Evolutionary conservation across 35 echinoderm and acorn worm genomes (phyloP).

Genomic region (Chiridota heheva): DNA sequence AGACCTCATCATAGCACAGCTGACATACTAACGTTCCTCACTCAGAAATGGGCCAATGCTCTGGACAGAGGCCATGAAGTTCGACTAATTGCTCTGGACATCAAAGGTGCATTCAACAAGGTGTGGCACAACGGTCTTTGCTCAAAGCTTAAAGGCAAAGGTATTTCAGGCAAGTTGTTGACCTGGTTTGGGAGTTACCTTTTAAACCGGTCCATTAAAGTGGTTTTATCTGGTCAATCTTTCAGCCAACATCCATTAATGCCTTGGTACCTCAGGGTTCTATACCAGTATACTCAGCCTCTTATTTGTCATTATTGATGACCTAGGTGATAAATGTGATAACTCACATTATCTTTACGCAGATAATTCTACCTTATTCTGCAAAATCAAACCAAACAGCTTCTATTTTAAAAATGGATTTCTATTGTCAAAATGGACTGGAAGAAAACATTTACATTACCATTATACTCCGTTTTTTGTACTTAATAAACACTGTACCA

Average conservation of each 20-base stretch:
- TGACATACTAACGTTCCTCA: slow-evolving; percentile 32
- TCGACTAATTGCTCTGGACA: slow-evolving; percentile 17
- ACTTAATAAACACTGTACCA: too few species aligned
- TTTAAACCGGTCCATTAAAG: not conserved
- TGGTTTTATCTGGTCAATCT: slow-evolving; percentile 10
- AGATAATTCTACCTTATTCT: not conserved
- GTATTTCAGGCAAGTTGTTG: not conserved
- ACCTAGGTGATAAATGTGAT: slow-evolving; percentile 18
- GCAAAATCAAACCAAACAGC: too few species aligned
- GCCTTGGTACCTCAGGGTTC: slow-evolving; percentile 21
- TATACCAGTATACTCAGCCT: slow-evolving; percentile 7
- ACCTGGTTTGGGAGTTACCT: too few species aligned
- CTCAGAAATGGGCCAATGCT: slow-evolving; percentile 21
- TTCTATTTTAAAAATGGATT: too few species aligned
- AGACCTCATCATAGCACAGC: slow-evolving; percentile 50
- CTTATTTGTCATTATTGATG: slow-evolving; percentile 35
- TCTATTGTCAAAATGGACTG: too few species aligned
- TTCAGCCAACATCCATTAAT: slow-evolving; percentile 10
- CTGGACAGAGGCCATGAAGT: slow-evolving; percentile 36
- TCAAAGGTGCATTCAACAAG: slow-evolving; percentile 70
- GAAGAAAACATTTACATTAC: too few species aligned
- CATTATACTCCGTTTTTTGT: too few species aligned
- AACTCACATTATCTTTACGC: slow-evolving; percentile 20
- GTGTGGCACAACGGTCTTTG: slow-evolving; percentile 63
- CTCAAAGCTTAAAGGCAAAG: slow-evolving; percentile 15